These are phyloP conservation scores for Eupithecia exiguata DNA, from an alignment of 2,888 invertebrate species.

Conservation along the genomic window DNA sequence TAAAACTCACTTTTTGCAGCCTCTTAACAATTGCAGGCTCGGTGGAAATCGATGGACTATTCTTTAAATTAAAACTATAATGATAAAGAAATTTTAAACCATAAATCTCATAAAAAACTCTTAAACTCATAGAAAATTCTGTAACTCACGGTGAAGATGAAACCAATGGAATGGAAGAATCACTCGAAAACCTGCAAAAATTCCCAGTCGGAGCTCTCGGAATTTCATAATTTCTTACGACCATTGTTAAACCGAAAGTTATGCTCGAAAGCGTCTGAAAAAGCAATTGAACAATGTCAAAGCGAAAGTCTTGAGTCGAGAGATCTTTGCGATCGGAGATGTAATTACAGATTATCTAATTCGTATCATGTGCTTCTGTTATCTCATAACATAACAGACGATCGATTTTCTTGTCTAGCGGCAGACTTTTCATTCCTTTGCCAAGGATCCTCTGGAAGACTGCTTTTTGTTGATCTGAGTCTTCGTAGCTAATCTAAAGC, in stretches of 20 bases:
- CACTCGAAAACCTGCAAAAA: slow-evolving; percentile 12
- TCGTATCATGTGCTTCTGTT: slow-evolving; percentile 39
- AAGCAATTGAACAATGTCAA: slow-evolving; percentile 44
- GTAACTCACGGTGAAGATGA: neutral
- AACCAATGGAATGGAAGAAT: slow-evolving; percentile 6
- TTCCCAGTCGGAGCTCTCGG: slow-evolving; percentile 23
- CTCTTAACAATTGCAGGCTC: neutral
- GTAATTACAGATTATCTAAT: slow-evolving; percentile 43
- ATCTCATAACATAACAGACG: slow-evolving; percentile 21
- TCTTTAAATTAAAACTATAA: neutral
- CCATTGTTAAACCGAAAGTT: slow-evolving; percentile 45
- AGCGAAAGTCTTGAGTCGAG: slow-evolving; percentile 39
- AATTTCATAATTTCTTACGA: slow-evolving; percentile 40
- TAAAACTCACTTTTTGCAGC: too few relatives aligned
- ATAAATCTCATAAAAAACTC: too few relatives aligned
- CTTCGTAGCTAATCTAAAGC: neutral
- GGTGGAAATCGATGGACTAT: neutral
- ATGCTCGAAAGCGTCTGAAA: slow-evolving; percentile 40
- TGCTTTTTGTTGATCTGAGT: neutral
- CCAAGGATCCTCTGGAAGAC: neutral
- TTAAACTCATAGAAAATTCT: neutral
- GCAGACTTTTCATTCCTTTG: neutral
- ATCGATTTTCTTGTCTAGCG: slow-evolving; percentile 17
- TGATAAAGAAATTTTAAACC: too few relatives aligned
- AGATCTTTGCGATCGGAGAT: slow-evolving; percentile 37